Evolutionary conservation across 2,888 invertebrate species (phyloP).

Genomic region (Rhimphoctona megacephalus): DNA sequence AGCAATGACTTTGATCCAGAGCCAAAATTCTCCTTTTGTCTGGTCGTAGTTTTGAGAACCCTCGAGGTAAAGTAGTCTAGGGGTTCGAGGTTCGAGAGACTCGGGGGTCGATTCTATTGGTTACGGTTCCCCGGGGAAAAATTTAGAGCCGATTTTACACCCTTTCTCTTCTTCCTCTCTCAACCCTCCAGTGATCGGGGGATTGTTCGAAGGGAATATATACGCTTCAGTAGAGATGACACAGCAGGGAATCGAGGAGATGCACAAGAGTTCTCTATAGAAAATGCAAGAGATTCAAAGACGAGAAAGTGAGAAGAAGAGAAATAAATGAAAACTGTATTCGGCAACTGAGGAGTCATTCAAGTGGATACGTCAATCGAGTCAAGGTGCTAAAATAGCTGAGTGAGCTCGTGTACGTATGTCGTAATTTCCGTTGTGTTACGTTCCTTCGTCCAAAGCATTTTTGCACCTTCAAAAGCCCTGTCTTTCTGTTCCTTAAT

Average conservation of each 20-base stretch:
- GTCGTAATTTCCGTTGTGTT: slow-evolving; percentile 61
- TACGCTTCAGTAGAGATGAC: slow-evolving; percentile 52
- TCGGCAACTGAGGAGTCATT: slow-evolving; percentile 57
- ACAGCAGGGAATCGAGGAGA: slow-evolving; percentile 50
- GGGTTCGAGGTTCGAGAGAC: slow-evolving; percentile 57
- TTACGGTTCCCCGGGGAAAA: slow-evolving; percentile 60
- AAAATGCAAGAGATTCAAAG: slow-evolving; percentile 43
- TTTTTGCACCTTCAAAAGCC: too few species aligned
- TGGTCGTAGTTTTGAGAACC: slow-evolving; percentile 42
- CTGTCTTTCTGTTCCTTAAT: too few species aligned
- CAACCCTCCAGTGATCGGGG: not conserved
- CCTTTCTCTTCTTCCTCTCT: not conserved
- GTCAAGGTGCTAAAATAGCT: slow-evolving; percentile 44
- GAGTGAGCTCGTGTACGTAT: slow-evolving; percentile 54
- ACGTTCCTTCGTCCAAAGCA: too few species aligned
- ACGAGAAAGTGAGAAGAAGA: slow-evolving; percentile 5
- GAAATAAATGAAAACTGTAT: slow-evolving; percentile 49
- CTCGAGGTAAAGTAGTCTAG: slow-evolving; percentile 45
- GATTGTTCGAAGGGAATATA: slow-evolving; percentile 5
- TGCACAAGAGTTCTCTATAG: slow-evolving; percentile 32
- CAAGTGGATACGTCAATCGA: slow-evolving; percentile 56
- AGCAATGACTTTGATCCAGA: slow-evolving; percentile 66
- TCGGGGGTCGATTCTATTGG: slow-evolving; percentile 60
- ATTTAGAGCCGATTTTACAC: slow-evolving; percentile 66
- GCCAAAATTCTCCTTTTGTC: slow-evolving; percentile 67